Base-by-base conservation (phyloP, 2,113 vertebrate genomes). In the Shinisaurus crocodilurus region DNA sequence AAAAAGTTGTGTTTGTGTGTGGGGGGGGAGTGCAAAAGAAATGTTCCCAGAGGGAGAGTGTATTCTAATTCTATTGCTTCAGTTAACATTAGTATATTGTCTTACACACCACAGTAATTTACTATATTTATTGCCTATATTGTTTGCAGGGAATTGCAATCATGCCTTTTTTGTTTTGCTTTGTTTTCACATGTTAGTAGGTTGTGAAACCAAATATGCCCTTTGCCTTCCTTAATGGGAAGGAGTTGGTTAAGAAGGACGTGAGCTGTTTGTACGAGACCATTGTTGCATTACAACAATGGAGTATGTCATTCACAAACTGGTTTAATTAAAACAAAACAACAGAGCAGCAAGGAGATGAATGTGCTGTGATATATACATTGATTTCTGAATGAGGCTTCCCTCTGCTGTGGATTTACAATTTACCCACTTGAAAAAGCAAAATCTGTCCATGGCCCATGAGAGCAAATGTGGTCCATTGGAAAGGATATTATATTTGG, bases 21-120 rank as follows among this genome's bases (percentile, higher is more conserved):
- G 10, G 72, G 82, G 43, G 69, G 76, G 37, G 32, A 69, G 91
- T 95, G 90, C 93, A 92, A 96, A 92, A 96, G 95, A 96, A 96
- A 93, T 96, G 93, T 95, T 96, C 95, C 96, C 96, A 96, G 95
- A 95, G 95, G 94, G 94, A 95, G 91, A 92, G 94, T 96, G 95
- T 94, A 96, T 96, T 96, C 95, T 94, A 96, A 95, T 93, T 95
- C 93, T 86, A 89, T 90, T 96, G 91, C 94, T 95, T 95, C 94
- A 90, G 92, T 95, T 95, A 96, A 92, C 95, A 94, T 96, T 93
- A 90, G 79, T 95, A 94, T 96, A 95, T 95, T 96, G 95, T 96
- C 92, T 95, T 94, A 95, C 72, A 95, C 95, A 95, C 95, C 95
- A 92, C 90, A 94, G 92, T 90, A 95, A 96, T 96, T 96, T 94